Conservation (phyloP, 2,797 vertebrate species). For the Perdix hodgsoniae region DNA sequence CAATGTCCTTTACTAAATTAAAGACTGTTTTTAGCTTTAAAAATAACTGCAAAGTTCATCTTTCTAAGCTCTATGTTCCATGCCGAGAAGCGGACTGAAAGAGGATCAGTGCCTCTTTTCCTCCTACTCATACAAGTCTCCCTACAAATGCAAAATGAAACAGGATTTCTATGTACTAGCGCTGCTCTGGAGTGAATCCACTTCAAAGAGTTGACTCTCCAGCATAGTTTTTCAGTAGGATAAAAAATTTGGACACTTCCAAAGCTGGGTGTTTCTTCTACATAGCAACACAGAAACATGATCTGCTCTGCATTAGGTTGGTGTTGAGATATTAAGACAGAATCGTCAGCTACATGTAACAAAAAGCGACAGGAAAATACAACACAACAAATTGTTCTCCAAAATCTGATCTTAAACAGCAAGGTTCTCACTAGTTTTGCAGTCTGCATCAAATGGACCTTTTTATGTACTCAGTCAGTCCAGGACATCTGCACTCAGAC, state of each 20-base stretch:
- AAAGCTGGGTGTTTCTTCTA: background rate
- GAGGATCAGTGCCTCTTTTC: slow-evolving; percentile 2
- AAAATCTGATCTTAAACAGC: background rate
- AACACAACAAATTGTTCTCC: background rate
- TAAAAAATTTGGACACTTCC: background rate
- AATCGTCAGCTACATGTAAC: background rate
- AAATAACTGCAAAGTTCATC: background rate
- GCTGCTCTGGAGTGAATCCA: background rate
- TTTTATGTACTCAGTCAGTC: background rate
- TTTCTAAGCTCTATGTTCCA: background rate
- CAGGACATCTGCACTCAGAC: background rate
- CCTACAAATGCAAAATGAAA: background rate
- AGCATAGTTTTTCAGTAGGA: background rate
- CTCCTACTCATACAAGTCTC: background rate
- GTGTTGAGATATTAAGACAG: background rate
- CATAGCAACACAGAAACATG: background rate
- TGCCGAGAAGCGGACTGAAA: background rate
- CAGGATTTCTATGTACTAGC: background rate
- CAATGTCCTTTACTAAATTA: background rate
- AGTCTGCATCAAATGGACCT: background rate
- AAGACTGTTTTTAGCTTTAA: background rate
- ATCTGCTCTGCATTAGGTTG: background rate
- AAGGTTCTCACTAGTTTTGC: background rate
- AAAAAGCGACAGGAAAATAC: background rate
- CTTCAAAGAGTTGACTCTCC: background rate